phyloP scores from a whole-genome alignment of 2,888 invertebrate genomes.

The Platerodrilus igneus region DNA sequence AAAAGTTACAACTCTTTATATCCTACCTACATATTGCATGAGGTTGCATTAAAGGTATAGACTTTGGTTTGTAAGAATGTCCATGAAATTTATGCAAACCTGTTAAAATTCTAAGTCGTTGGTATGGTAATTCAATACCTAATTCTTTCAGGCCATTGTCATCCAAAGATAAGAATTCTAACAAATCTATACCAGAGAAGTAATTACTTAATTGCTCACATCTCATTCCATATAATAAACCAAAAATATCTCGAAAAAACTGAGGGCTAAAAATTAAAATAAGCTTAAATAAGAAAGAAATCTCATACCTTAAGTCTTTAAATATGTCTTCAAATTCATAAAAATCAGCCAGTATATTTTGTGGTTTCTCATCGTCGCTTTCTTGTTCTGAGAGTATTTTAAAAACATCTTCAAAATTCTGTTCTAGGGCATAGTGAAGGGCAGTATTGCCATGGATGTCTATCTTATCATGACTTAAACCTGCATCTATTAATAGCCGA shows the following conservation, averaged over 20 bases:
- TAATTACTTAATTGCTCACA: constrained; percentile 51
- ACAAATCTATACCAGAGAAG: constrained; percentile 53
- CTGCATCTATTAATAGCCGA: constrained; percentile 52
- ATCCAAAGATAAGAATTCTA: constrained; percentile 54
- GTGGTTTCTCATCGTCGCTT: constrained; percentile 16
- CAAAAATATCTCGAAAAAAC: constrained; percentile 53
- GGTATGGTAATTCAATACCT: constrained; percentile 58
- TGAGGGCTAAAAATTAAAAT: constrained; percentile 47
- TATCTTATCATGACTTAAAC: constrained; percentile 50
- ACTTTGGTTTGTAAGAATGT: constrained; percentile 54
- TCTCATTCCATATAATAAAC: constrained; percentile 58
- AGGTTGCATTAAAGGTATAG: constrained; percentile 38
- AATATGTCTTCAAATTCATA: constrained; percentile 31
- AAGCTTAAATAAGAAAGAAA: constrained; percentile 4
- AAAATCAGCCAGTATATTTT: constrained; percentile 3
- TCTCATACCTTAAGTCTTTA: constrained; percentile 26
- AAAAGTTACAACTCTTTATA: constrained; percentile 1
- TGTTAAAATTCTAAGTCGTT: constrained; percentile 53
- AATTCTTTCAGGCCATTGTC: constrained; percentile 55
- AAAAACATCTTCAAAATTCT: constrained; percentile 51
- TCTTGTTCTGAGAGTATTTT: constrained; percentile 47
- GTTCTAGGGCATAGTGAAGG: constrained; percentile 53
- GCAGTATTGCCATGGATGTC: constrained; percentile 53
- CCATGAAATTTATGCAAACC: constrained; percentile 58
- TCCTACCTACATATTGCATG: constrained; percentile 46